Evolutionary conservation across 2,888 invertebrate species (phyloP), one percentile per base, ranked within the genome.

Genomic region (Colostygia pectinataria): DNA sequence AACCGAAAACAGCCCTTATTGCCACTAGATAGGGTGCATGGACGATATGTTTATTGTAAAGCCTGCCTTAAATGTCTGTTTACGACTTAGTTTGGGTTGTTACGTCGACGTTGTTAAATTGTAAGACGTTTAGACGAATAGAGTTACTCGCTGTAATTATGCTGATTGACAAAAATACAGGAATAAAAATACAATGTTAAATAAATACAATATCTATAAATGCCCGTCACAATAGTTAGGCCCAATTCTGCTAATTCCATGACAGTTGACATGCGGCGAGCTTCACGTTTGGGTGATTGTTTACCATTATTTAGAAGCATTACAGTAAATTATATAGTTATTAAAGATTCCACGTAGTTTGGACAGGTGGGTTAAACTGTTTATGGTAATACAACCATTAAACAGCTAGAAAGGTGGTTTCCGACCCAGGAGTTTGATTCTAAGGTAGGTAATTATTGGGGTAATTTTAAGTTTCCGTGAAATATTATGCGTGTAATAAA

Each of bases 31-130:
- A 52, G 25, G 10, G 33, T 46, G 13, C 38, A 37, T 10, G 25
- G n/a, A 4, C 9, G 28, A 47, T 47, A 24, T 41, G 27, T 51
- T 51, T 42, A 36, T 27, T 33, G 51, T 31, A 41, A 36, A 45
- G 31, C 36, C 29, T 40, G 40, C 32, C 50, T 46, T 51, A 42
- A 15, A 46, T 46, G 38, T 20, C 45, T 46, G 52, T 46, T 46
- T 46, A 46, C 34, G 42, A 20, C 38, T 52, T 46, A 28, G 51
- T 38, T 33, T 32, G 31, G 37, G 42, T 38, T 42, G 43, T 49
- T 49, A 49, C 6, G 20, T 4, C 18, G 23, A 38, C 14, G 38
- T 32, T 43, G 32, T 39, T 39, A 34, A 38, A n/a, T n/a, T n/a
- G n/a, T n/a, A n/a, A n/a, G n/a, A n/a, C n/a, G n/a, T n/a, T n/a